phyloP scores from a whole-genome alignment of 2,797 vertebrate species.

The Pseudochaenichthys georgianus region DNA sequence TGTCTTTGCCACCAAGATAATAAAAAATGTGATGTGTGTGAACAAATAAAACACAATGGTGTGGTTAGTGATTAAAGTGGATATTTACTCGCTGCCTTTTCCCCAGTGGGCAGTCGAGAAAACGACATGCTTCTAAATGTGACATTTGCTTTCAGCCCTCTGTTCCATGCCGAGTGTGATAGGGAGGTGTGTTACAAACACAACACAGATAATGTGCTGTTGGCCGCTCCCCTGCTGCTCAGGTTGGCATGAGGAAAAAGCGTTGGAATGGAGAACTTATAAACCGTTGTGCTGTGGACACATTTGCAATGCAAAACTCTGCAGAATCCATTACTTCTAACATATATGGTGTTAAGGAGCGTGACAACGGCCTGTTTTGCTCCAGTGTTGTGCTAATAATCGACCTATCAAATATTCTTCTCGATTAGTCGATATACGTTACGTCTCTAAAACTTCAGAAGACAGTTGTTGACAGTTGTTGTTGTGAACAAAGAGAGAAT shows the following conservation, averaged over 20 bases:
- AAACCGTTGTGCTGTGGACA: background rate
- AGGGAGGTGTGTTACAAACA: background rate
- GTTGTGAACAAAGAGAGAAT: no score
- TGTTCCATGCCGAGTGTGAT: background rate
- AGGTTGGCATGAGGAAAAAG: background rate
- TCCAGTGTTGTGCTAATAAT: background rate
- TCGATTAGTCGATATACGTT: no score
- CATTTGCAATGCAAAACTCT: slow-evolving; percentile 21
- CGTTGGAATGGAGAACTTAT: background rate
- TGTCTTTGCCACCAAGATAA: slow-evolving; percentile 8
- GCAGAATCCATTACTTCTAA: background rate
- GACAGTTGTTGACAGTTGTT: no score
- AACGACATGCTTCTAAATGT: slow-evolving; percentile 20
- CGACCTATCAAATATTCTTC: no score
- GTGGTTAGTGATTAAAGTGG: slow-evolving; percentile 14
- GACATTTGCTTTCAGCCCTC: slow-evolving; percentile 13
- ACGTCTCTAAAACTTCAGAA: no score
- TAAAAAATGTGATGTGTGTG: background rate
- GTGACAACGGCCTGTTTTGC: background rate
- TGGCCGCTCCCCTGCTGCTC: background rate
- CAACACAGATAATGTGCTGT: background rate
- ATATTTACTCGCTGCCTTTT: slow-evolving; percentile 18
- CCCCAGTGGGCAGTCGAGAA: background rate
- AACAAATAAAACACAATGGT: background rate
- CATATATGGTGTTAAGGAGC: background rate